Evolutionary conservation across 2,797 vertebrate genomes (phyloP).

Genomic region (Squalus acanthias): DNA sequence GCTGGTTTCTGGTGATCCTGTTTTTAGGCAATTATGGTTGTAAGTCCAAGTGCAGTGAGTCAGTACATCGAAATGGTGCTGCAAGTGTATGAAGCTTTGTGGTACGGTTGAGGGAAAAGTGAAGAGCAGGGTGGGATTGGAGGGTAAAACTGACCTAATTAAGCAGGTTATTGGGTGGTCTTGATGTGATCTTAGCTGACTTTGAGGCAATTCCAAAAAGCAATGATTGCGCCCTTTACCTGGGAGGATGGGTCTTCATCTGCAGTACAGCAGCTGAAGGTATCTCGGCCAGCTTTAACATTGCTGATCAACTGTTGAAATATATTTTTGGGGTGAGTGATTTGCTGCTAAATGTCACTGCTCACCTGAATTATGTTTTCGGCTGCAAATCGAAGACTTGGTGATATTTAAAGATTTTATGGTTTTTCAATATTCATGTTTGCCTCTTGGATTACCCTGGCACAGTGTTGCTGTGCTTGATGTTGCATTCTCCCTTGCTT

Average conservation of each 20-base stretch:
- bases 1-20: background rate
- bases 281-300: background rate
- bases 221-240: background rate
- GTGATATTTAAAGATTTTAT: background rate
- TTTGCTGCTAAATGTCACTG: background rate
- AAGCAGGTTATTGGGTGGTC: background rate
- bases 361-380: background rate
- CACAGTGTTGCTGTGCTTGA: background rate
- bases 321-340: background rate
- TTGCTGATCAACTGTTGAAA: background rate
- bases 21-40: background rate
- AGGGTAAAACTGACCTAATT: background rate
- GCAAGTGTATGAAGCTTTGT: background rate
- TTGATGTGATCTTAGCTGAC: background rate
- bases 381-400: background rate
- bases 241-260: background rate
- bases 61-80: background rate
- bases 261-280: background rate
- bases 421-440: background rate
- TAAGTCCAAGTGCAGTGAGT: background rate
- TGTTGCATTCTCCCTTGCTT: background rate
- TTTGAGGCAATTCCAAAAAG: background rate
- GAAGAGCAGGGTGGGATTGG: background rate
- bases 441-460: background rate
- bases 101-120: background rate